These are phyloP conservation scores for Hirtodrosophila duncani DNA, from an alignment of 2,888 invertebrate genomes.

Conservation along the genomic window DNA sequence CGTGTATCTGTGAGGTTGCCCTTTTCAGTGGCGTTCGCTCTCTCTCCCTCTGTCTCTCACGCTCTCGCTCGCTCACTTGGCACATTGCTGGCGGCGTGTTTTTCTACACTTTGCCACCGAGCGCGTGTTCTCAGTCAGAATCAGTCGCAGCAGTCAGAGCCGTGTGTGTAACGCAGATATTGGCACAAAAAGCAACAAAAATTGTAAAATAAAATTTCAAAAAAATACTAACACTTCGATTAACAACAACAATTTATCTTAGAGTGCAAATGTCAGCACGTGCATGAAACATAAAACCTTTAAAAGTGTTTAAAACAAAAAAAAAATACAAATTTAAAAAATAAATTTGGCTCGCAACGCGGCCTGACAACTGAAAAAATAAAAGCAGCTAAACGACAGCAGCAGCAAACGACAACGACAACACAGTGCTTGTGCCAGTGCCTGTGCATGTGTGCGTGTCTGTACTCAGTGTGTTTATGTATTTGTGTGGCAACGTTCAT, in stretches of 20 bases:
- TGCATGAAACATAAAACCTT: slow-evolving; percentile 19
- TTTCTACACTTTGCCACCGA: slow-evolving; percentile 35
- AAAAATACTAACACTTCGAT: neutral
- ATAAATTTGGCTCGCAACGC: too few relatives aligned
- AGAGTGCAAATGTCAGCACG: neutral
- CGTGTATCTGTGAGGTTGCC: slow-evolving; percentile 38
- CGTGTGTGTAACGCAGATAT: too few relatives aligned
- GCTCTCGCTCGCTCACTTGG: slow-evolving; percentile 6
- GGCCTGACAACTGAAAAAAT: neutral
- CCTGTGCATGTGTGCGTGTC: slow-evolving; percentile 12
- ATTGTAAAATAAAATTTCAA: neutral
- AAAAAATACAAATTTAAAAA: slow-evolving; percentile 1
- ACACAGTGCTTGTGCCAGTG: slow-evolving; percentile 26
- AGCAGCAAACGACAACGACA: slow-evolving; percentile 16
- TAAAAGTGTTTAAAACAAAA: slow-evolving; percentile 1
- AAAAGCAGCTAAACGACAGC: slow-evolving; percentile 28
- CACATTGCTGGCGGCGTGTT: slow-evolving; percentile 29
- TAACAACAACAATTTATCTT: neutral
- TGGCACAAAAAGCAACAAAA: slow-evolving; percentile 8
- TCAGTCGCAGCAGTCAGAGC: slow-evolving; percentile 39
- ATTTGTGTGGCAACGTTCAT: slow-evolving; percentile 42
- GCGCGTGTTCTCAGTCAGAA: slow-evolving; percentile 44
- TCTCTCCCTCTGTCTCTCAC: slow-evolving; percentile 8
- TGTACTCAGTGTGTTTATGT: slow-evolving; percentile 21
- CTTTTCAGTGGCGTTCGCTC: slow-evolving; percentile 38